A percentile compares a stretch with the other conserved stretches of the same genome.
Conservation (phyloP, 2,888 invertebrate genomes). For the Tholera decimalis region DNA sequence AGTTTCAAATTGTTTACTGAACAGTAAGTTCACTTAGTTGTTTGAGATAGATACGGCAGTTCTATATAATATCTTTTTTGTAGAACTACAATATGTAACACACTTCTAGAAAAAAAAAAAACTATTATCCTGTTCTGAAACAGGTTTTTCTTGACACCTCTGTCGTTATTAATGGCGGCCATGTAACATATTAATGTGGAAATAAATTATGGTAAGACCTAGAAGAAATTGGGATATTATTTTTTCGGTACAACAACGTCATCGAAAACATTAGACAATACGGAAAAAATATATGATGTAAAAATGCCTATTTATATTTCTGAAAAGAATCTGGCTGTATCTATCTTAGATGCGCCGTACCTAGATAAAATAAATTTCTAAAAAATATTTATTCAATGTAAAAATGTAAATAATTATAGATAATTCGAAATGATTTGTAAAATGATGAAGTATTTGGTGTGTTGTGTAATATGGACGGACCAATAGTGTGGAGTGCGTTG, state of each 20-base stretch:
- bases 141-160: conserved; percentile 6
- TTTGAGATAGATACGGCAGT: conserved; percentile 34
- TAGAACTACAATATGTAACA: background rate
- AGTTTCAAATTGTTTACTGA: conserved; percentile 38
- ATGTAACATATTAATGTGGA: conserved; percentile 28
- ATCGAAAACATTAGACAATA: background rate
- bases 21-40: conserved; percentile 25
- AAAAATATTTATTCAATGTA: conserved; percentile 64
- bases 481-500: conserved; percentile 77
- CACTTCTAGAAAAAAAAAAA: background rate
- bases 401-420: conserved; percentile 71
- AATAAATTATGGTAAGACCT: conserved; percentile 24
- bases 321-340: conserved; percentile 6
- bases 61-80: too few species aligned
- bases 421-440: conserved; percentile 64
- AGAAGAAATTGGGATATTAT: background rate
- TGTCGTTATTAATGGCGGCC: conserved; percentile 17
- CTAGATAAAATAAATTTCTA: conserved; percentile 54
- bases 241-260: background rate
- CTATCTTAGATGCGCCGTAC: conserved; percentile 33
- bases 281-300: background rate
- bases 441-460: conserved; percentile 59
- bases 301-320: background rate
- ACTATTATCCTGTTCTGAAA: conserved; percentile 10
- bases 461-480: conserved; percentile 77